Percentiles rank a stretch among this genome's conserved stretches.
Evolutionary conservation across 2,797 vertebrate species (phyloP).

Genomic region (Acipenser oxyrinchus): DNA sequence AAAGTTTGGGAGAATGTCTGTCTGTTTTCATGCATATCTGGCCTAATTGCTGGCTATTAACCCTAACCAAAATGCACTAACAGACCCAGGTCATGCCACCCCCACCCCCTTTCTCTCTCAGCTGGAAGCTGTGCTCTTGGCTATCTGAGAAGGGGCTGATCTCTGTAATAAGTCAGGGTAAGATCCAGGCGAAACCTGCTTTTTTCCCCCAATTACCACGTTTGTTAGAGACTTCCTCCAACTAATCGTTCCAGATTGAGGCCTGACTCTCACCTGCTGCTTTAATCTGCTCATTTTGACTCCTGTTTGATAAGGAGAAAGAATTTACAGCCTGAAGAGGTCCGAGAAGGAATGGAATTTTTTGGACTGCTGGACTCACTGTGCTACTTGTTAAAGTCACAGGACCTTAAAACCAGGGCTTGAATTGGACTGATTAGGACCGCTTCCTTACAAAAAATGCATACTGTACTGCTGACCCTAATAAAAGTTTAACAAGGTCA

Average conservation of each 20-base stretch:
- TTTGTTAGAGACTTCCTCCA: constrained; percentile 6
- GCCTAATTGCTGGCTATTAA: constrained; percentile 22
- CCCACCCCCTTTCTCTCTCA: background rate
- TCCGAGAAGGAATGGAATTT: too few species aligned
- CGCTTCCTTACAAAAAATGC: too few species aligned
- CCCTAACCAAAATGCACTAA: constrained; percentile 10
- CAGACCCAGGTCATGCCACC: constrained; percentile 8
- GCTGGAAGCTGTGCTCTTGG: background rate
- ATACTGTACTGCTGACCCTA: too few species aligned
- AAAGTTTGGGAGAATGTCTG: constrained; percentile 13
- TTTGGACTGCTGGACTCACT: too few species aligned
- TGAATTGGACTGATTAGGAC: too few species aligned
- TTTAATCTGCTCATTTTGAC: too few species aligned
- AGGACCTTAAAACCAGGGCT: too few species aligned
- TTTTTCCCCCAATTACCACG: background rate
- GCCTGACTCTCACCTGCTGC: background rate
- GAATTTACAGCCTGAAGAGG: too few species aligned
- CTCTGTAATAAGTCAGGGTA: background rate
- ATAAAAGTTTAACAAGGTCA: too few species aligned
- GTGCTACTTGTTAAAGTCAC: too few species aligned
- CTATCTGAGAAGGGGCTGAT: constrained; percentile 1
- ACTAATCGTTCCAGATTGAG: background rate
- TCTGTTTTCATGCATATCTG: constrained; percentile 25
- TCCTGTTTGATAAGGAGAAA: too few species aligned
- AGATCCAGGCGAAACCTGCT: background rate